These are phyloP conservation scores for Sebastes elongatus DNA, from an alignment of 2,797 vertebrate genomes.

Conservation along the genomic window DNA sequence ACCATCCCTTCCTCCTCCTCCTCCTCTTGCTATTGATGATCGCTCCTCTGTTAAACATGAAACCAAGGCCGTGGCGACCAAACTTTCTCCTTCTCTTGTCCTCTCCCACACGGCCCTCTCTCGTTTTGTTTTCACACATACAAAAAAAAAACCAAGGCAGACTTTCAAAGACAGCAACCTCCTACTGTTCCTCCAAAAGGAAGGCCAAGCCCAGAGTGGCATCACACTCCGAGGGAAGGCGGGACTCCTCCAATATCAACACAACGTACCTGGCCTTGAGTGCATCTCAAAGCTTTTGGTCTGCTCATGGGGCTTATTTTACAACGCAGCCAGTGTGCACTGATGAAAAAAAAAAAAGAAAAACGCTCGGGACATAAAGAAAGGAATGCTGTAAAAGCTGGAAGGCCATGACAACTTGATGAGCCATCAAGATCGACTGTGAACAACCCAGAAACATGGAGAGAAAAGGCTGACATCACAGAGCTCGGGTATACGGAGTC, in stretches of 20 bases:
- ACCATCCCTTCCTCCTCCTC: conserved; percentile 18
- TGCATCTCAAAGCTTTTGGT: conserved; percentile 57
- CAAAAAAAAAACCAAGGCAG: conserved; percentile 44
- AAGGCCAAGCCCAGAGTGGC: conserved; percentile 50
- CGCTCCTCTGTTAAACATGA: conserved; percentile 64
- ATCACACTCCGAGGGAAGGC: conserved; percentile 40
- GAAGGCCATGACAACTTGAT: conserved; percentile 65
- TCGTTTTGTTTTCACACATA: conserved; percentile 44
- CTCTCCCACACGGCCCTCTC: conserved; percentile 25
- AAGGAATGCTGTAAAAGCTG: conserved; percentile 70
- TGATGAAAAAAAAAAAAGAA: conserved; percentile 24
- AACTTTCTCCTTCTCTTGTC: conserved; percentile 20
- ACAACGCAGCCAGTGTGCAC: conserved; percentile 32
- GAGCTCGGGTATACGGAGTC: conserved; percentile 29
- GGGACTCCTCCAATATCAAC: conserved; percentile 52
- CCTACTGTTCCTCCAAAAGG: conserved; percentile 35
- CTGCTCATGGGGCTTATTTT: conserved; percentile 57
- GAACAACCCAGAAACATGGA: conserved; percentile 47
- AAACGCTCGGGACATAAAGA: conserved; percentile 61
- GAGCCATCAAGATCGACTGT: conserved; percentile 62
- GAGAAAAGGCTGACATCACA: conserved; percentile 59
- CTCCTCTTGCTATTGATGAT: conserved; percentile 39
- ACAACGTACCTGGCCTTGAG: conserved; percentile 58
- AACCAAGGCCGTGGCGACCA: conserved; percentile 44
- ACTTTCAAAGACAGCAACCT: conserved; percentile 47